Evolutionary conservation across 2,797 vertebrate genomes (phyloP).

Genomic region (Oreortyx pictus): DNA sequence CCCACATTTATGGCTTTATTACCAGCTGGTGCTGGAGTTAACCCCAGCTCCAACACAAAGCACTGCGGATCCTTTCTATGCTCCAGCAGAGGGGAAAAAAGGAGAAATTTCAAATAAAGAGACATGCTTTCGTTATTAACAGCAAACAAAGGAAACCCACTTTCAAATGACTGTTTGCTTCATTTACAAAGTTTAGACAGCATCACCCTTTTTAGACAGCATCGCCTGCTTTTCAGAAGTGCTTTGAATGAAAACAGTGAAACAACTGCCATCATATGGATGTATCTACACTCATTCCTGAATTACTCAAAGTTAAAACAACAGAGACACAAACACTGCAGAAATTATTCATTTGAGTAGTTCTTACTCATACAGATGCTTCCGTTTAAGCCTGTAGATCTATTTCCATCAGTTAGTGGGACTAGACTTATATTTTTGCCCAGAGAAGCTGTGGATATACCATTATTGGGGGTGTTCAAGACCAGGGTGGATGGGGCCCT

Average conservation of each 20-base stretch:
- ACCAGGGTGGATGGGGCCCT: background rate
- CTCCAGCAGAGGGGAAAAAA: background rate
- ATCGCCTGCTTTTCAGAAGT: constrained; percentile 24
- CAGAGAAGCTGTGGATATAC: background rate
- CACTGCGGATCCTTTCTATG: background rate
- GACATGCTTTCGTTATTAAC: background rate
- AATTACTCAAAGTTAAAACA: constrained; percentile 70
- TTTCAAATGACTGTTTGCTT: constrained; percentile 15
- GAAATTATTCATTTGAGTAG: constrained; percentile 43
- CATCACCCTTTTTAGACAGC: constrained; percentile 17
- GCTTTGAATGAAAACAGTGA: constrained; percentile 46
- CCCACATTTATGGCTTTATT: constrained; percentile 16
- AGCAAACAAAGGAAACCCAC: constrained; percentile 51
- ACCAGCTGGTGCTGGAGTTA: background rate
- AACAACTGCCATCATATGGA: constrained; percentile 43
- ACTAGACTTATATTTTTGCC: background rate
- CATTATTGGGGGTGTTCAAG: background rate
- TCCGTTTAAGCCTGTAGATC: background rate
- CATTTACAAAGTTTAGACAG: constrained; percentile 5
- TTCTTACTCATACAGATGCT: constrained; percentile 51
- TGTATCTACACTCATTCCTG: constrained; percentile 51
- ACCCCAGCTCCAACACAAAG: background rate
- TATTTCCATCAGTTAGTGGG: background rate
- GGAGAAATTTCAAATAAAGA: constrained; percentile 14
- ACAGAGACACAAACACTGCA: constrained; percentile 31